Percentiles rank a stretch among this genome's conserved stretches.
Evolutionary conservation across 2,888 invertebrate species (phyloP).

Genomic region (Himalopsyche anomala): DNA sequence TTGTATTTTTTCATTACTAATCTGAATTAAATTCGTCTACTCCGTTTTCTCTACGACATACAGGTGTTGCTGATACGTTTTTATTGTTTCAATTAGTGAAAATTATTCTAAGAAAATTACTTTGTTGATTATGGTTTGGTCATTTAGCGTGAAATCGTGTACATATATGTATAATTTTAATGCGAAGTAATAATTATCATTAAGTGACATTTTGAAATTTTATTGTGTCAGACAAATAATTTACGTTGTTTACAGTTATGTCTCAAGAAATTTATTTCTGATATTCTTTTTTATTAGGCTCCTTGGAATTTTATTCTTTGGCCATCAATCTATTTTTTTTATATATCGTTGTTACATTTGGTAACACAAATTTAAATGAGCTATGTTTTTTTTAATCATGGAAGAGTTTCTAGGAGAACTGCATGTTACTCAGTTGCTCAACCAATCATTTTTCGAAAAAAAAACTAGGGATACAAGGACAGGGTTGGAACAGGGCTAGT

Average conservation of each 20-base stretch:
- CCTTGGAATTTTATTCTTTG: not conserved
- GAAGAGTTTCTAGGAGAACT: too few species aligned
- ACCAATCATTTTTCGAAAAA: too few species aligned
- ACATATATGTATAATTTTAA: too few species aligned
- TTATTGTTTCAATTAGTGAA: slow-evolving; percentile 19
- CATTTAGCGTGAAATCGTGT: too few species aligned
- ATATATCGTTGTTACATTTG: not conserved
- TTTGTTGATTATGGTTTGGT: too few species aligned
- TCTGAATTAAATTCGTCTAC: not conserved
- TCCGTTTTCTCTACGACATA: not conserved
- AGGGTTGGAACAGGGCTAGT: too few species aligned
- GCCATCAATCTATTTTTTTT: not conserved
- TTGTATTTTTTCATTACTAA: not conserved
- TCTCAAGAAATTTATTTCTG: not conserved
- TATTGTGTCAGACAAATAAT: slow-evolving; percentile 6
- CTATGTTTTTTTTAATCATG: too few species aligned
- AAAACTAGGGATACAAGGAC: too few species aligned
- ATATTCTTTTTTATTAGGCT: not conserved
- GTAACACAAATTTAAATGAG: not conserved
- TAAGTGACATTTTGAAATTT: slow-evolving; percentile 3
- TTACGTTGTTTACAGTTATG: not conserved
- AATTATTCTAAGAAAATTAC: not conserved
- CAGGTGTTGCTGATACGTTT: slow-evolving; percentile 7
- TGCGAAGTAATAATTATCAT: too few species aligned
- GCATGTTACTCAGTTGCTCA: too few species aligned